These are phyloP conservation scores for Monochamus saltuarius DNA, from an alignment of 1,140 invertebrate genomes.

Conservation along the genomic window DNA sequence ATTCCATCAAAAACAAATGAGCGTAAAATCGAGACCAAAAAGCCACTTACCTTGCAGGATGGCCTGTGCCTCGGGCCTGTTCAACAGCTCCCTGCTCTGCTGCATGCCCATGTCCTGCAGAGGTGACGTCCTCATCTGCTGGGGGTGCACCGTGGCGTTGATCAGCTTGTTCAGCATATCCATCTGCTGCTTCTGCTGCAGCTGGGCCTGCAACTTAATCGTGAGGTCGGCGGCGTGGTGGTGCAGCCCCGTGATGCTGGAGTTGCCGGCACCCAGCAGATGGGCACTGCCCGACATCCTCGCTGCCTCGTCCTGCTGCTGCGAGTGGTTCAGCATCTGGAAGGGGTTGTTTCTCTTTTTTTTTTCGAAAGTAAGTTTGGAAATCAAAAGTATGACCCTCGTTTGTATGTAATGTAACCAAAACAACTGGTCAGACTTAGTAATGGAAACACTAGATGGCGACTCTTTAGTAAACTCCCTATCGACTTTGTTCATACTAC, in stretches of 20 bases:
- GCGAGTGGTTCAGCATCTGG: conserved; percentile 60
- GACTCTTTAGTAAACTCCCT: too few relatives aligned
- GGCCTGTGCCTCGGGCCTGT: conserved; percentile 71
- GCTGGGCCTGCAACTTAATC: conserved; percentile 57
- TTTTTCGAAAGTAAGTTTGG: background rate
- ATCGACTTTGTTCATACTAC: too few relatives aligned
- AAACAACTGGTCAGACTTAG: background rate
- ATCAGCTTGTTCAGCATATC: conserved; percentile 55
- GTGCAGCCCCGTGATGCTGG: conserved; percentile 47
- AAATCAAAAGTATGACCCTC: background rate
- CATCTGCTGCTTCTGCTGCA: conserved; percentile 45
- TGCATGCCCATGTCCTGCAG: conserved; percentile 57
- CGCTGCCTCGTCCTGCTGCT: conserved; percentile 50
- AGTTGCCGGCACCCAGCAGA: conserved; percentile 46
- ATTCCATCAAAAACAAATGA: too few relatives aligned
- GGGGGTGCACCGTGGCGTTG: conserved; percentile 38
- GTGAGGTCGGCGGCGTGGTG: conserved; percentile 52
- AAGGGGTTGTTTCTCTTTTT: conserved; percentile 1
- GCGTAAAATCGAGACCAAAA: too few relatives aligned
- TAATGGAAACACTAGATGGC: too few relatives aligned
- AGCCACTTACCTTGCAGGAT: conserved; percentile 63
- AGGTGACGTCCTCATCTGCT: conserved; percentile 54
- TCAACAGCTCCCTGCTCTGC: conserved; percentile 62
- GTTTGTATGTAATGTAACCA: background rate
- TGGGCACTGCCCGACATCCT: conserved; percentile 44